phyloP scores from a whole-genome alignment of 2,797 vertebrate genomes.

The Notolabrus celidotus region DNA sequence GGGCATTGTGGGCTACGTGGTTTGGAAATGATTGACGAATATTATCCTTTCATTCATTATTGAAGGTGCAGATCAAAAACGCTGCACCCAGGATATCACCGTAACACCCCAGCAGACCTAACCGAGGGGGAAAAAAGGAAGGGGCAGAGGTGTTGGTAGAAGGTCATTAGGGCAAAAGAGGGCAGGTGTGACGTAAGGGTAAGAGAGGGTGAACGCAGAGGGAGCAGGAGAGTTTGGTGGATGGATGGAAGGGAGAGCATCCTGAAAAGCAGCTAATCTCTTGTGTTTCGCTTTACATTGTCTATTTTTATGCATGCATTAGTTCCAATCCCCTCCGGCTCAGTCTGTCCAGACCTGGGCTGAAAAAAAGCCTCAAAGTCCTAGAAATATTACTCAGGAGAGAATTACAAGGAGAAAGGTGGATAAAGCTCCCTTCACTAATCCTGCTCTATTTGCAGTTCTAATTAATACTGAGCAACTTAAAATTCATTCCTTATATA shows the following conservation, averaged over 20 bases:
- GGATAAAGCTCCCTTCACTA: neutral
- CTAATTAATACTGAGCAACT: slow-evolving; percentile 9
- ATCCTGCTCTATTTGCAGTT: neutral
- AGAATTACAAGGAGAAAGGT: neutral
- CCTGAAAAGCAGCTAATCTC: slow-evolving; percentile 33
- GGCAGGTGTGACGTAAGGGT: slow-evolving; percentile 45
- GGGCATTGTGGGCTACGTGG: slow-evolving; percentile 63
- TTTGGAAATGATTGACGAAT: slow-evolving; percentile 82
- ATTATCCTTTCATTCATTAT: slow-evolving; percentile 84
- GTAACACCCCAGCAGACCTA: slow-evolving; percentile 63
- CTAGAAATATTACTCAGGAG: neutral
- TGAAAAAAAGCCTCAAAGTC: slow-evolving; percentile 15
- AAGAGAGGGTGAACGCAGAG: slow-evolving; percentile 29
- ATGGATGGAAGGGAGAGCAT: slow-evolving; percentile 17
- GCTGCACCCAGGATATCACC: slow-evolving; percentile 58
- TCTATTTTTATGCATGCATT: neutral
- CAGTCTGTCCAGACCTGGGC: slow-evolving; percentile 4
- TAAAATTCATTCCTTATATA: slow-evolving; percentile 1
- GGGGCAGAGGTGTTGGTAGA: slow-evolving; percentile 24
- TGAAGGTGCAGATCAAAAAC: slow-evolving; percentile 78
- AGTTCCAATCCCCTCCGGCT: slow-evolving; percentile 6
- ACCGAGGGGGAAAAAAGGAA: slow-evolving; percentile 50
- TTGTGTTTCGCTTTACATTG: slow-evolving; percentile 6
- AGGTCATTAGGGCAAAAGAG: slow-evolving; percentile 61
- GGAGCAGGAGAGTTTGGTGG: slow-evolving; percentile 12